Percentiles rank a stretch among this genome's conserved stretches.
Conservation (phyloP, 2,888 invertebrate species). For the Amaurobius ferox region DNA sequence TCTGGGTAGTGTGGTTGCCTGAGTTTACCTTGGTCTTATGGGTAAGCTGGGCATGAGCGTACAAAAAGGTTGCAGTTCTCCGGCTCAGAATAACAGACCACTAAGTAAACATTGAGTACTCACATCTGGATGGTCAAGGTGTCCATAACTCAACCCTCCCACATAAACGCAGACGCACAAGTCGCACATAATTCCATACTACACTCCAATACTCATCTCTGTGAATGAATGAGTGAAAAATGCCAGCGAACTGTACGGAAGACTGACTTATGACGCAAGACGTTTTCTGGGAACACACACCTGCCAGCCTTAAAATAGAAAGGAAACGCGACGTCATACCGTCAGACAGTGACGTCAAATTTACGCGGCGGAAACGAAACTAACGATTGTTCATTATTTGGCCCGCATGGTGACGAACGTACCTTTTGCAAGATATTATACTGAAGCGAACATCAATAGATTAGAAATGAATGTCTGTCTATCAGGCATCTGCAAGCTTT, state of each 20-base stretch:
- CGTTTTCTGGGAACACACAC: constrained; percentile 18
- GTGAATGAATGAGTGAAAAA: not conserved
- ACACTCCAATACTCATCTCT: not conserved
- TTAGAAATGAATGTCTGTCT: too few species aligned
- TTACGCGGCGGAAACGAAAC: constrained; percentile 23
- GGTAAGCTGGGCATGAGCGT: too few species aligned
- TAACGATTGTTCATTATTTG: not conserved
- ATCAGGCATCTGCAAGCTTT: too few species aligned
- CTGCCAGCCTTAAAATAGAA: constrained; percentile 24
- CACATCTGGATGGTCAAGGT: not conserved
- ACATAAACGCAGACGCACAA: not conserved
- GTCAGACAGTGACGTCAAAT: constrained; percentile 40
- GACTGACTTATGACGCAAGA: not conserved
- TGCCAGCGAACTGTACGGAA: not conserved
- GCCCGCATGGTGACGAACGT: too few species aligned
- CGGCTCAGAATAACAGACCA: too few species aligned
- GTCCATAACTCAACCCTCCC: not conserved
- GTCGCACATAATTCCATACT: constrained; percentile 2
- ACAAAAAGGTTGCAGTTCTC: too few species aligned
- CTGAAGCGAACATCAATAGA: too few species aligned
- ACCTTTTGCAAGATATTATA: too few species aligned
- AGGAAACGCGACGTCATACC: constrained; percentile 35
- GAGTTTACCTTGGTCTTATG: too few species aligned
- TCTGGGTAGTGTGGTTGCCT: too few species aligned
- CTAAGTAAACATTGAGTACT: not conserved